Base-by-base conservation (phyloP, 2,797 vertebrate genomes). In the Coendou prehensilis region DNA sequence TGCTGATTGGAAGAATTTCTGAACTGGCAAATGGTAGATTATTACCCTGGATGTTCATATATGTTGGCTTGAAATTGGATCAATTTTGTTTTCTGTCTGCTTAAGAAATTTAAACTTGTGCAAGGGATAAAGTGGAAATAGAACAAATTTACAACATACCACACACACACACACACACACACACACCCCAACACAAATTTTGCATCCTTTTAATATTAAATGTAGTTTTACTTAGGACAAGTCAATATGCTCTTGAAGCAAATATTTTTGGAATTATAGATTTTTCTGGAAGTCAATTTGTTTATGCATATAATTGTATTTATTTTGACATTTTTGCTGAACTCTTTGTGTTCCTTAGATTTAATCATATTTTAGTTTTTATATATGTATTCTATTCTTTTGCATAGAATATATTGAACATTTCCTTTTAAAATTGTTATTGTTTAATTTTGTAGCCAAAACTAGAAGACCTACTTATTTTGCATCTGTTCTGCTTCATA, bases 221-320 rank as follows among this genome's bases (percentile, higher is more conserved):
- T 82, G 89, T 91, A 81, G 54, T 22, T 94, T 93, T 88, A 76
- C 59, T 91, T 85, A 94, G 0, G 81, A 73, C 71, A 37, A 59
- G 13, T 87, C 63, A 88, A 57, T 59, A 91, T 33, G 41, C 75
- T 56, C 28, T 82, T 86, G n/a, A 22, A 90, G 63, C 69, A 79
- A 57, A 56, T 5, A 50, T 52, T 90, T 85, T 63, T 75, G 61
- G 15, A 30, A 76, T 79, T 75, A 45, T 92, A 50, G 0, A 23
- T 64, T 33, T 4, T 81, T 82, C 64, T 89, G 89, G 4, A 91
- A 87, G 87, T 52, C 10, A 84, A n/a, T 8, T 75, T 5, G 33
- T 45, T 92, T n/a, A 9, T 81, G 37, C 3, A 4, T 54, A 52
- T 8, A 83, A 80, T 64, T 91, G 7, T 76, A 22, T 59, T 28